A percentile compares a stretch with the other conserved stretches of the same genome.
Conservation (phyloP, 2,888 invertebrate genomes). For the Cheilosia soror region DNA sequence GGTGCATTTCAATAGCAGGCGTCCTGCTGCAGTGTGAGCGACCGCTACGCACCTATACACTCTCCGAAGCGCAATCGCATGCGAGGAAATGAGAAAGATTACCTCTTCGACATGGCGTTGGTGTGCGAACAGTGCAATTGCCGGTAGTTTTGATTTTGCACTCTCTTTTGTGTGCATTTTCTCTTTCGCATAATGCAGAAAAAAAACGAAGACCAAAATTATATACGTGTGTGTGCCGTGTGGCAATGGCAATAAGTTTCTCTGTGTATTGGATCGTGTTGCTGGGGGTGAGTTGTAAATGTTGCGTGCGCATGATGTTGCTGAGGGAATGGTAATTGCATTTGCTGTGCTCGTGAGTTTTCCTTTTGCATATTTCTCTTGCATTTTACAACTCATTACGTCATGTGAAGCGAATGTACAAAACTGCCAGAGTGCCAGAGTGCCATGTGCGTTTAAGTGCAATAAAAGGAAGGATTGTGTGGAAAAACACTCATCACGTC, state of each 20-base stretch:
- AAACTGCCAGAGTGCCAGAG: conserved; percentile 32
- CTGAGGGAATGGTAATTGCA: conserved; percentile 33
- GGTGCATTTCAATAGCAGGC: conserved; percentile 52
- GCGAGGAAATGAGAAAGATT: conserved; percentile 41
- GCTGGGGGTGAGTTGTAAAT: conserved; percentile 49
- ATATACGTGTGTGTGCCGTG: too few relatives aligned
- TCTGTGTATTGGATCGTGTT: conserved; percentile 35
- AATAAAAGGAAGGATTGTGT: conserved; percentile 16
- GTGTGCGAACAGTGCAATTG: conserved; percentile 57
- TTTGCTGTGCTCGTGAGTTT: not conserved
- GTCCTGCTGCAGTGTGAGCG: conserved; percentile 56
- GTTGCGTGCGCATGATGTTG: conserved; percentile 75
- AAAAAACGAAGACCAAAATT: not conserved
- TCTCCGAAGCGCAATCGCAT: conserved; percentile 1
- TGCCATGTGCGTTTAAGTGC: conserved; percentile 68
- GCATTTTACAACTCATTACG: conserved; percentile 63
- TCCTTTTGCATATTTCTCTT: conserved; percentile 22
- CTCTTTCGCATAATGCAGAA: conserved; percentile 51
- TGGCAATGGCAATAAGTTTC: conserved; percentile 3
- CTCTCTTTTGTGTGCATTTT: conserved; percentile 73
- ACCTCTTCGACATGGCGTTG: not conserved
- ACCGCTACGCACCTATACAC: conserved; percentile 66
- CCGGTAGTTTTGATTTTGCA: conserved; percentile 39
- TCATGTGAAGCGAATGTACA: conserved; percentile 52
- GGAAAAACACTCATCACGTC: conserved; percentile 17